phyloP scores from a whole-genome alignment of 2,113 vertebrate species.

The Gyps fulvus region DNA sequence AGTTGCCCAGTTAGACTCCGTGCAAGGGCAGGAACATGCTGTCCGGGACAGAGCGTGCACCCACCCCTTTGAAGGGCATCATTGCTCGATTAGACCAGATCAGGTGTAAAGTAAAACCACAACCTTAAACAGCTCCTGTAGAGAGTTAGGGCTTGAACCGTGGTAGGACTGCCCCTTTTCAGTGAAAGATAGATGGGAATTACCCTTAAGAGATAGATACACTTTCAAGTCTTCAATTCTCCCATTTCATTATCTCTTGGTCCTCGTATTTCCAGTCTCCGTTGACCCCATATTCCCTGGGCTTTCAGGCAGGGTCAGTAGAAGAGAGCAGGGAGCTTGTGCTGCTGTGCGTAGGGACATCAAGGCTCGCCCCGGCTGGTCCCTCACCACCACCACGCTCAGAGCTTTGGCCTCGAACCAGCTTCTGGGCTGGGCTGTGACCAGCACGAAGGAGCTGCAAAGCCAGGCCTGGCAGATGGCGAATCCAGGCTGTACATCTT shows the following conservation, averaged over 20 bases:
- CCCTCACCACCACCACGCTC: not conserved
- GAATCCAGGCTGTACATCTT: not conserved
- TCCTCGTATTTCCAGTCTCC: not conserved
- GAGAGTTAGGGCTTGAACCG: not conserved
- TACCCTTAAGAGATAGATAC: not conserved
- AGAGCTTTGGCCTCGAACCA: not conserved
- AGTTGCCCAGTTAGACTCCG: not conserved
- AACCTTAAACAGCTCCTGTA: not conserved
- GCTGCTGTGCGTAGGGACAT: not conserved
- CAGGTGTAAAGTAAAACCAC: not conserved
- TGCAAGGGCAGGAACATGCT: not conserved
- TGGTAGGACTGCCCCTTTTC: not conserved
- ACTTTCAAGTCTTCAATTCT: not conserved
- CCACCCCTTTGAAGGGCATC: too few species aligned
- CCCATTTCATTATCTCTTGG: not conserved
- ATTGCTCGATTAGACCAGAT: rapidly evolving
- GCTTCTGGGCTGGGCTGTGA: not conserved
- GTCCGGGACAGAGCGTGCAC: not conserved
- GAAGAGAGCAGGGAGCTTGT: not conserved
- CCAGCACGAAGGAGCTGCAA: not conserved
- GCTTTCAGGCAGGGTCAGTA: not conserved
- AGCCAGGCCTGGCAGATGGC: not conserved
- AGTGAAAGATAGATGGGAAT: not conserved
- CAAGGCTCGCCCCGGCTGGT: not conserved
- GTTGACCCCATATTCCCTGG: not conserved